Evolutionary conservation across 2,888 invertebrate species (phyloP), one percentile per base, ranked within the genome.

Genomic region (Caenorhabditis japonica): DNA sequence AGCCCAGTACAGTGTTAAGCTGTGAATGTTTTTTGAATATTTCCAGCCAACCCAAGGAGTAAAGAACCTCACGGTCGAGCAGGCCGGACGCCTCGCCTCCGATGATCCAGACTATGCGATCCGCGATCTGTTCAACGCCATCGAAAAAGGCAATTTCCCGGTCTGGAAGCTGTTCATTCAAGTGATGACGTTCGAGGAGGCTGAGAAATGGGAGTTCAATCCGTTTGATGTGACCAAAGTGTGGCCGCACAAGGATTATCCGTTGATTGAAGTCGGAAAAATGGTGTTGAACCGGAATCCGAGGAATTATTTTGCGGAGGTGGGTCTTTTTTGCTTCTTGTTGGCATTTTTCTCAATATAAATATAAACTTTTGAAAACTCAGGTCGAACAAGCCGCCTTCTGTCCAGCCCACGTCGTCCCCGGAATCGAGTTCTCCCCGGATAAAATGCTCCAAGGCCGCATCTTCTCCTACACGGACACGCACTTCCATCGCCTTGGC

Each of bases 401-500:
- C 81, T 78, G 82, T 44, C 87, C 87, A 7, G 82, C 88, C 13
- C 85, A 87, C 61, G 74, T 87, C 33, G 84, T 88, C 10, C 88
- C 88, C 8, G 88, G 88, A 52, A 83, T 88, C 44, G 88, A 88
- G 59, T 84, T 87, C 76, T 86, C 85, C 1, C 88, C 86, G 17
- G 87, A 87, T 64, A 88, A 86, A 79, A 87, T 87, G 87, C 81
- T 87, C 46, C 87, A 87, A 88, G 90, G 89, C 25, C 89, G 90
- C 46, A 78, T 90, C 64, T 90, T 89, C 83, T 89, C 89, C 8
- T 90, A 97, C 89, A 92, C 92, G 0, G 97, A 97, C 89, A 94
- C 97, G 0, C 97, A 97, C 85, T 91, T 93, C 77, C 92, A 95
- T 89, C 92, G 94, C 53, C 90, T 99, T 81, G 97, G 97, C 7